These are phyloP conservation scores for Endomychus coccineus DNA, from an alignment of 2,888 invertebrate species.

Conservation along the genomic window DNA sequence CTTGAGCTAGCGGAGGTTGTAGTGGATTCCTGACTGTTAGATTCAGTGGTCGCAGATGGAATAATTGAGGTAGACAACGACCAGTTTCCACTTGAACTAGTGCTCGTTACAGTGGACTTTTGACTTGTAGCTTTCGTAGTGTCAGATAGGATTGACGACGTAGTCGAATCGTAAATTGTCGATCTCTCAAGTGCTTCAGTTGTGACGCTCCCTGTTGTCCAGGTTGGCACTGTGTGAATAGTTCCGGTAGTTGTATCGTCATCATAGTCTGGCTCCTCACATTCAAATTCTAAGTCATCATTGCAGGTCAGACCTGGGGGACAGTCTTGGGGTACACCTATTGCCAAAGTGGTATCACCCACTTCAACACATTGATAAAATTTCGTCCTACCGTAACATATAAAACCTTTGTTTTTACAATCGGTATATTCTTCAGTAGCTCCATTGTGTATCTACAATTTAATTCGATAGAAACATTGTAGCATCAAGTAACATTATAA, in stretches of 20 bases:
- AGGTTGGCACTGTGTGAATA: not conserved
- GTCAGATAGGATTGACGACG: not conserved
- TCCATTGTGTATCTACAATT: not conserved
- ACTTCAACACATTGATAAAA: constrained; percentile 20
- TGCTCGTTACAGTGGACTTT: not conserved
- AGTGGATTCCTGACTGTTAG: not conserved
- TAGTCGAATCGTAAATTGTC: not conserved
- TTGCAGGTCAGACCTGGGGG: constrained; percentile 26
- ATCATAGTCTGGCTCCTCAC: constrained; percentile 23
- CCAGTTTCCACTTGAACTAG: not conserved
- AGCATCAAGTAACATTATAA: no score
- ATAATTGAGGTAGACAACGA: not conserved
- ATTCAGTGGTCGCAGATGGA: not conserved
- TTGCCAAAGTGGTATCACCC: constrained; percentile 19
- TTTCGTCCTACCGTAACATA: constrained; percentile 14
- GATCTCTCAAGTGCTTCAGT: not conserved
- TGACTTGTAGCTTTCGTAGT: not conserved
- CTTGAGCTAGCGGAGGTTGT: not conserved
- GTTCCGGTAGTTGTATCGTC: not conserved
- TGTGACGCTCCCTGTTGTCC: not conserved
- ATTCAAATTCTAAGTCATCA: constrained; percentile 24
- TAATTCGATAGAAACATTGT: no score
- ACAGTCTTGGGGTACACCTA: constrained; percentile 23
- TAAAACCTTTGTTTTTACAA: constrained; percentile 14
- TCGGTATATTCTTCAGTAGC: constrained; percentile 4